Conservation (phyloP, 2,888 invertebrate species). For the Amblyjoppa fuscipennis region DNA sequence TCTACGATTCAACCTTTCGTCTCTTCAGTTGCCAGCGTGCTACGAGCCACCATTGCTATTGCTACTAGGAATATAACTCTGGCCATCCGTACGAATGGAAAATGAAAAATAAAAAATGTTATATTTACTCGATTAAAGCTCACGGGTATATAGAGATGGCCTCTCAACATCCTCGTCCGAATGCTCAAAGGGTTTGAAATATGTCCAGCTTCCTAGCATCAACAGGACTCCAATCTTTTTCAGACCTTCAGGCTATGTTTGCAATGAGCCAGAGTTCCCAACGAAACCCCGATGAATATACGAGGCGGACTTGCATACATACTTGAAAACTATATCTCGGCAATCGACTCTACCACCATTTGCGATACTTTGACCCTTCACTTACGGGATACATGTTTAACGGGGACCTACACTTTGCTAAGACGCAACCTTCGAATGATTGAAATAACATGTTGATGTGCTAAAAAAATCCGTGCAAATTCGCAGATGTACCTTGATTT, state of each 20-base stretch:
- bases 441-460: too few species aligned
- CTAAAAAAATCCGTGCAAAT: too few species aligned
- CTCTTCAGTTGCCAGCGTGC: constrained; percentile 11
- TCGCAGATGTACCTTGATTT: too few species aligned
- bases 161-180: constrained; percentile 4
- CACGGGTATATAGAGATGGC: not conserved
- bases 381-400: too few species aligned
- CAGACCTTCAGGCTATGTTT: constrained; percentile 40
- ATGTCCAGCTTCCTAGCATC: not conserved
- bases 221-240: constrained; percentile 37
- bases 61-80: not conserved
- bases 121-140: not conserved
- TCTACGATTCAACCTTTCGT: constrained; percentile 31
- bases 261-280: not conserved
- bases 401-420: too few species aligned
- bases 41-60: not conserved
- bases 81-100: not conserved
- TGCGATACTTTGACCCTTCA: not conserved
- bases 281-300: not conserved
- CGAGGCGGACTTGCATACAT: not conserved
- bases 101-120: constrained; percentile 1
- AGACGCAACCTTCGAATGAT: too few species aligned
- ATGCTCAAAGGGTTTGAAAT: constrained; percentile 17
- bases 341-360: not conserved
- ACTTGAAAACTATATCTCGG: not conserved